phyloP scores from a whole-genome alignment of 2,888 invertebrate genomes.

The Caenorhabditis sp. region DNA sequence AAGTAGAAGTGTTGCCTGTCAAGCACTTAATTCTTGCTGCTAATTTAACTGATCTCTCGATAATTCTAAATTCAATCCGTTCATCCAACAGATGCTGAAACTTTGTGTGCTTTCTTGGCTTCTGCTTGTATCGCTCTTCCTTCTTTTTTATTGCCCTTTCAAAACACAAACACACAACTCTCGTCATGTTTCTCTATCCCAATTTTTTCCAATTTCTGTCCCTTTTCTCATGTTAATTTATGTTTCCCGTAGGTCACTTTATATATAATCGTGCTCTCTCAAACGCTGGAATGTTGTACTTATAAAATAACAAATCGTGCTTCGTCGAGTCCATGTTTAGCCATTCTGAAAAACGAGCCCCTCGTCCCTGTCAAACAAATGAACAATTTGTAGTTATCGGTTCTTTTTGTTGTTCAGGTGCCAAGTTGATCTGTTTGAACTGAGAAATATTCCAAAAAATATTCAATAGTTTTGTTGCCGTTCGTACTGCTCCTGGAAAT shows the following conservation, averaged over 20 bases:
- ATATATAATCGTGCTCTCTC: background rate
- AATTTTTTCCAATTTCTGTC: background rate
- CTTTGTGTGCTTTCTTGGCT: background rate
- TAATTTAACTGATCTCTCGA: background rate
- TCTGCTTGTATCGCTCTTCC: background rate
- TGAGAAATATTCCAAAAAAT: background rate
- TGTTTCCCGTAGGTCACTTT: background rate
- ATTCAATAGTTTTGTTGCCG: too few species aligned
- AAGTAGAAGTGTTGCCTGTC: conserved; percentile 49
- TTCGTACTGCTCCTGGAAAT: too few species aligned
- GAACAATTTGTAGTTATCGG: background rate
- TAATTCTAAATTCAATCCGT: background rate
- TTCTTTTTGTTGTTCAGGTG: background rate
- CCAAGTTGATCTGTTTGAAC: background rate
- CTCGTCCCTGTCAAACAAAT: background rate
- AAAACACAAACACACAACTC: background rate
- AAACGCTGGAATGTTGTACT: conserved; percentile 3
- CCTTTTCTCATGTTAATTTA: too few species aligned
- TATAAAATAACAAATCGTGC: background rate
- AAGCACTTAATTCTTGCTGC: background rate
- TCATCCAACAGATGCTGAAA: background rate
- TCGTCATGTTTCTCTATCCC: background rate
- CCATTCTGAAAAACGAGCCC: background rate
- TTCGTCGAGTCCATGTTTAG: background rate
- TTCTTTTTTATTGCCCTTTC: too few species aligned